A percentile compares a stretch with the other conserved stretches of the same genome.
Evolutionary conservation across 92 coral and sea anemone species (phyloP).

Genomic region (Palythoa grandis): DNA sequence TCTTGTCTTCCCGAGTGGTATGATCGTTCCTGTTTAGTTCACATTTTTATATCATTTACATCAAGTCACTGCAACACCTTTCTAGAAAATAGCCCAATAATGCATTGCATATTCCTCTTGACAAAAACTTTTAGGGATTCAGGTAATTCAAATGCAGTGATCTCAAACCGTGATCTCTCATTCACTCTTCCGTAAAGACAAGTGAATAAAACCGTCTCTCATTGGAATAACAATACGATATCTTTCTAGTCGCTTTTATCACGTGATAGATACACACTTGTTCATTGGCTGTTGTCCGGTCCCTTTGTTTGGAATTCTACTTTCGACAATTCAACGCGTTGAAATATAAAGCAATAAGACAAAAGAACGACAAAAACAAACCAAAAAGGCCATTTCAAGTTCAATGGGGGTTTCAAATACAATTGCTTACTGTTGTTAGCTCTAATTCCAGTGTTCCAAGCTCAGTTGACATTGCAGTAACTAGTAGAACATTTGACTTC

Average conservation of each 20-base stretch:
- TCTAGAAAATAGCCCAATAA: neutral
- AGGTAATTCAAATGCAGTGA: slow-evolving; percentile 19
- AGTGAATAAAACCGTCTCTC: slow-evolving; percentile 19
- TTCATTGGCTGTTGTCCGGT: slow-evolving; percentile 4
- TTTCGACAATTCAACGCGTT: neutral
- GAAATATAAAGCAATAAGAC: neutral
- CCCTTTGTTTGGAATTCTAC: slow-evolving; percentile 12
- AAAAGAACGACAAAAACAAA: slow-evolving; percentile 12
- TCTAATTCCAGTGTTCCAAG: slow-evolving; percentile 27
- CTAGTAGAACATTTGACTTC: neutral
- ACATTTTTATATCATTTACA: slow-evolving; percentile 3
- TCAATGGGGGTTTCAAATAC: slow-evolving; percentile 9
- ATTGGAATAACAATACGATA: slow-evolving; percentile 42
- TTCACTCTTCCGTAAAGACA: slow-evolving; percentile 22
- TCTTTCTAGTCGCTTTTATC: slow-evolving; percentile 9
- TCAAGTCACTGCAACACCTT: neutral
- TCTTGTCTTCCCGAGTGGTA: neutral
- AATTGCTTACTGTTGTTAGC: neutral
- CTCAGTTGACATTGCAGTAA: neutral
- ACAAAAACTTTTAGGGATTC: slow-evolving; percentile 7
- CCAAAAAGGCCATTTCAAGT: slow-evolving; percentile 13
- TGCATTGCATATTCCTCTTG: neutral
- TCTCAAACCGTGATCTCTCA: slow-evolving; percentile 14
- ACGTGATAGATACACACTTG: slow-evolving; percentile 4
- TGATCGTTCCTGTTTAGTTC: neutral